phyloP scores from a whole-genome alignment of 1,140 invertebrate genomes.

The Aphidius ervi region DNA sequence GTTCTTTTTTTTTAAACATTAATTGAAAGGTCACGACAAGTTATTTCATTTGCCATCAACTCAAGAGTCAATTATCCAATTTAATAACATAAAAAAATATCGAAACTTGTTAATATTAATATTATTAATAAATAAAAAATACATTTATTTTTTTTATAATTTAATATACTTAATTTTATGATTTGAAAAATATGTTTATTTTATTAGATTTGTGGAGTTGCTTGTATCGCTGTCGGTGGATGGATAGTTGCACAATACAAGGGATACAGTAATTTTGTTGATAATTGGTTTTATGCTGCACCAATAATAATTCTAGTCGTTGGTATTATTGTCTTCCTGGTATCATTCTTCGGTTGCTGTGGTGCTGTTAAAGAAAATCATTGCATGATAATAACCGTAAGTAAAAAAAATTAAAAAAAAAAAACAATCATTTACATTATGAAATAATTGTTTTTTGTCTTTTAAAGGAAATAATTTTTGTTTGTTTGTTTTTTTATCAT shows the following conservation, averaged over 20 bases:
- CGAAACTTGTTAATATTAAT: too few relatives aligned
- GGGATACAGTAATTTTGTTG: slow-evolving; percentile 67
- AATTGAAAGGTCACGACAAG: too few relatives aligned
- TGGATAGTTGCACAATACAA: slow-evolving; percentile 63
- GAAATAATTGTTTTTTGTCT: background rate
- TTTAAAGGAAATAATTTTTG: background rate
- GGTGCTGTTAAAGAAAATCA: slow-evolving; percentile 82
- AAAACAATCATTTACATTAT: background rate
- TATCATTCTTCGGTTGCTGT: slow-evolving; percentile 86
- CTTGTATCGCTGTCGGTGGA: slow-evolving; percentile 69
- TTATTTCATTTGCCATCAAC: too few relatives aligned
- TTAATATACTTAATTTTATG: slow-evolving; percentile 27
- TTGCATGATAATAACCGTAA: slow-evolving; percentile 81
- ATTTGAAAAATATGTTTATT: slow-evolving; percentile 22
- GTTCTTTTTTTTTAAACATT: too few relatives aligned
- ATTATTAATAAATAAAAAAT: too few relatives aligned
- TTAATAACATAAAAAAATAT: too few relatives aligned
- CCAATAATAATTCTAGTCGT: slow-evolving; percentile 78
- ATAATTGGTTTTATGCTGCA: slow-evolving; percentile 66
- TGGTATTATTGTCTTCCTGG: slow-evolving; percentile 78
- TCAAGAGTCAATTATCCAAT: too few relatives aligned
- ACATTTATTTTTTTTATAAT: background rate
- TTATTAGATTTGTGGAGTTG: slow-evolving; percentile 68
- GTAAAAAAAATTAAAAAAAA: slow-evolving; percentile 32
- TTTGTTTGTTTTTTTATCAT: background rate